Conservation (phyloP, 2,113 vertebrate species). For the Rhagologus leucostigma region DNA sequence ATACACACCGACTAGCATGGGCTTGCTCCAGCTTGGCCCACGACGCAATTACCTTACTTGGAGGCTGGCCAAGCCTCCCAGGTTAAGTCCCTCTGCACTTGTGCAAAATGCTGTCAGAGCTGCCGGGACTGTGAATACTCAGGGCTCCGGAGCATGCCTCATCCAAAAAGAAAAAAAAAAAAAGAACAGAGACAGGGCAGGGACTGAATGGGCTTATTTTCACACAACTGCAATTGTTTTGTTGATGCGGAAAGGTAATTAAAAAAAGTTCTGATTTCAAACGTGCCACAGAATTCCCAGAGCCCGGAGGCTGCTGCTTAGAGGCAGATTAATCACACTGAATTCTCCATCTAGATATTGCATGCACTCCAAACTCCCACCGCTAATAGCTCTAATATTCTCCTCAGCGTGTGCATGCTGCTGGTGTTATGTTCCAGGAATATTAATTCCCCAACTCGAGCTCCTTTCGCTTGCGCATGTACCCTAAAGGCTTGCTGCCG, state of each 20-base stretch:
- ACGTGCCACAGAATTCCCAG: slow-evolving; percentile 75
- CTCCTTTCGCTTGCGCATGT: slow-evolving; percentile 66
- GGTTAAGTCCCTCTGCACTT: slow-evolving; percentile 27
- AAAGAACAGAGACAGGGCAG: background rate
- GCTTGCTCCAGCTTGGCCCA: slow-evolving; percentile 43
- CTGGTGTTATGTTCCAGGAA: slow-evolving; percentile 81
- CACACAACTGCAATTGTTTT: slow-evolving; percentile 61
- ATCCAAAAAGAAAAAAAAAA: background rate
- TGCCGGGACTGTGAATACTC: background rate
- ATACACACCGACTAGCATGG: background rate
- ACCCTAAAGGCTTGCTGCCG: slow-evolving; percentile 72
- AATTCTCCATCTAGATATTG: slow-evolving; percentile 83
- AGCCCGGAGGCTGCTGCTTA: slow-evolving; percentile 82
- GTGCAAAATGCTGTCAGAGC: slow-evolving; percentile 30
- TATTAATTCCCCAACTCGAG: slow-evolving; percentile 78
- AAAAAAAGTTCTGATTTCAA: slow-evolving; percentile 78
- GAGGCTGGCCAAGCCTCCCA: slow-evolving; percentile 14
- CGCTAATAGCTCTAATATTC: slow-evolving; percentile 85
- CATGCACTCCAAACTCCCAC: slow-evolving; percentile 80
- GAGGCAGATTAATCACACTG: slow-evolving; percentile 83
- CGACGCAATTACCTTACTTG: slow-evolving; percentile 17
- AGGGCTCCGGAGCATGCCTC: background rate
- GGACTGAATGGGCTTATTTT: slow-evolving; percentile 57
- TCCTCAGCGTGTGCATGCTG: slow-evolving; percentile 81
- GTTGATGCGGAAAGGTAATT: slow-evolving; percentile 70